Base-by-base conservation (phyloP, 1,140 invertebrate species). In the Nebria ingens region DNA sequence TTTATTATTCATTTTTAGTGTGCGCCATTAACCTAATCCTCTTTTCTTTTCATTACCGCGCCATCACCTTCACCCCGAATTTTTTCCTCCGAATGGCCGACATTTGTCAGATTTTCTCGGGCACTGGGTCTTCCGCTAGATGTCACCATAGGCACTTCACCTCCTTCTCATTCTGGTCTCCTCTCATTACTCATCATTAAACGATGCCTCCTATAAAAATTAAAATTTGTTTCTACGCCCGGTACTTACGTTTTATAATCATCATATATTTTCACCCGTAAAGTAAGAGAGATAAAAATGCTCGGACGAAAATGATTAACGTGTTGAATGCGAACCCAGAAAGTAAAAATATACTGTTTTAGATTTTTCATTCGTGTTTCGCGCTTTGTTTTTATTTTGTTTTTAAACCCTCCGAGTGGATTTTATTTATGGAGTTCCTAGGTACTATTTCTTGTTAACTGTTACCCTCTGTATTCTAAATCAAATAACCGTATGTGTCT, bases 331-430 rank as follows among this genome's bases (percentile, higher is more conserved):
- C 17, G 40, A 6, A 17, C 6, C 17, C 40, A 12, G 40, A 45
- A 45, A 45, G 40, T n/a, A 45, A 45, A 45, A 45, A 45, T 45
- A 45, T 45, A 45, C 40, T 45, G 40, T 45, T 45, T 45, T 45
- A 45, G 40, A 45, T 45, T 45, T 45, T 45, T 45, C 40, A 45
- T 45, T 45, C 9, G 9, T n/a, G n/a, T n/a, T n/a, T n/a, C n/a
- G n/a, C n/a, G n/a, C n/a, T n/a, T n/a, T n/a, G n/a, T n/a, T n/a
- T n/a, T n/a, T n/a, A n/a, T n/a, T n/a, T n/a, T 4, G 40, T 45
- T 45, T 45, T 45, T 45, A 45, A 45, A 45, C n/a, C n/a, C n/a
- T 45, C 40, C 40, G 40, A 45, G 6, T 45, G 17, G 17, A 45
- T 45, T 9, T 45, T 45, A 45, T 45, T 45, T 45, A 45, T 45